Evolutionary conservation across 2,797 vertebrate genomes (phyloP).

Genomic region (Numenius phaeopus): DNA sequence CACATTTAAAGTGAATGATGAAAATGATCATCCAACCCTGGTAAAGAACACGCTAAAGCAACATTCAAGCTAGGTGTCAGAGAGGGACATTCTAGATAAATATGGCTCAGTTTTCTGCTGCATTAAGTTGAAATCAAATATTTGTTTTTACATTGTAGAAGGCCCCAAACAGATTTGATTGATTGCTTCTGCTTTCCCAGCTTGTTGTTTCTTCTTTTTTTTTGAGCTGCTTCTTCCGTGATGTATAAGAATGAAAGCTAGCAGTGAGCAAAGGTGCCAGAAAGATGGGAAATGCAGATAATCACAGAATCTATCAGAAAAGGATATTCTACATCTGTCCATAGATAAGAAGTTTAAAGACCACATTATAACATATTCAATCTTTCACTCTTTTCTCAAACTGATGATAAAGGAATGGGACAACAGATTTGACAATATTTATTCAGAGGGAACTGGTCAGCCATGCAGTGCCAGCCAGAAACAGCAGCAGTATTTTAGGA

Average conservation of each 20-base stretch:
- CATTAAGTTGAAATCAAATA: constrained; percentile 30
- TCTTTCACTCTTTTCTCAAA: not conserved
- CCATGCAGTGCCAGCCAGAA: not conserved
- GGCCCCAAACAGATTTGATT: not conserved
- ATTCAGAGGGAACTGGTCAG: not conserved
- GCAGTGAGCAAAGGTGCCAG: not conserved
- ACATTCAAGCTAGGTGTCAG: not conserved
- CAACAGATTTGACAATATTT: not conserved
- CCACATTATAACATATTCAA: not conserved
- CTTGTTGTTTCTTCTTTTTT: not conserved
- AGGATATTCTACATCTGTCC: not conserved
- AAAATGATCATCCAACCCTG: constrained; percentile 45
- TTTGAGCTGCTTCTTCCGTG: not conserved
- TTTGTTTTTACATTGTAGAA: constrained; percentile 46
- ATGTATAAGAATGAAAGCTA: not conserved
- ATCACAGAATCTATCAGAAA: not conserved
- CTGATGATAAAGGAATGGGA: not conserved
- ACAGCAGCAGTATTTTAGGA: not conserved
- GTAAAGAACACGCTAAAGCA: not conserved
- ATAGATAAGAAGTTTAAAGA: not conserved
- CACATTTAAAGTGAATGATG: constrained; percentile 68
- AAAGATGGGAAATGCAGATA: not conserved
- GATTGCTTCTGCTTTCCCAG: not conserved
- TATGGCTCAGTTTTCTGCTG: constrained; percentile 35
- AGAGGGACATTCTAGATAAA: not conserved